These are phyloP conservation scores for Metopolophium dirhodum DNA, from an alignment of 1,140 invertebrate genomes.

Conservation along the genomic window DNA sequence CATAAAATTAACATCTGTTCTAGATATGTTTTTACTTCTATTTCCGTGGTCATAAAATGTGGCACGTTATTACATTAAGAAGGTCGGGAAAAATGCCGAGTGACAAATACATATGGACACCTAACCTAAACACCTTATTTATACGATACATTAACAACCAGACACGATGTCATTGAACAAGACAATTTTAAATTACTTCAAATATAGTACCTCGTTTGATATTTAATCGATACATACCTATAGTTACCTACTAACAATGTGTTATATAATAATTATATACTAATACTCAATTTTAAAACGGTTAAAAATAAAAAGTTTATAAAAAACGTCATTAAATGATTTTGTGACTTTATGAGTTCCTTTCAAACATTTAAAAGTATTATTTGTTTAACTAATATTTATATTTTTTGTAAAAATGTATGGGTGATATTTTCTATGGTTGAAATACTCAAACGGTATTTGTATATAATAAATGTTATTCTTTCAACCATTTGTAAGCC, in stretches of 20 bases:
- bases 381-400: no score
- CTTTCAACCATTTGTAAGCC: no score
- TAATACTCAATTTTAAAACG: not conserved
- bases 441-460: no score
- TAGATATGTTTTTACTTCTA: not conserved
- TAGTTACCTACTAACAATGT: no score
- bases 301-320: no score
- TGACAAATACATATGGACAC: not conserved
- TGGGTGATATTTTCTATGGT: no score
- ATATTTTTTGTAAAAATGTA: no score
- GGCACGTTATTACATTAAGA: not conserved
- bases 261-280: not conserved
- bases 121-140: not conserved
- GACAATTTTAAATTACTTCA: not conserved
- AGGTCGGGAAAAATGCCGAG: not conserved
- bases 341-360: no score
- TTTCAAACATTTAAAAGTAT: no score
- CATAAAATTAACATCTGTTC: not conserved
- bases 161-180: not conserved
- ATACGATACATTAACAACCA: not conserved
- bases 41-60: not conserved
- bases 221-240: not conserved
- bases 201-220: not conserved
- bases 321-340: no score
- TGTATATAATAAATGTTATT: no score